Conservation (phyloP, 2,888 invertebrate species). For the Hydrotaea cyrtoneurina region DNA sequence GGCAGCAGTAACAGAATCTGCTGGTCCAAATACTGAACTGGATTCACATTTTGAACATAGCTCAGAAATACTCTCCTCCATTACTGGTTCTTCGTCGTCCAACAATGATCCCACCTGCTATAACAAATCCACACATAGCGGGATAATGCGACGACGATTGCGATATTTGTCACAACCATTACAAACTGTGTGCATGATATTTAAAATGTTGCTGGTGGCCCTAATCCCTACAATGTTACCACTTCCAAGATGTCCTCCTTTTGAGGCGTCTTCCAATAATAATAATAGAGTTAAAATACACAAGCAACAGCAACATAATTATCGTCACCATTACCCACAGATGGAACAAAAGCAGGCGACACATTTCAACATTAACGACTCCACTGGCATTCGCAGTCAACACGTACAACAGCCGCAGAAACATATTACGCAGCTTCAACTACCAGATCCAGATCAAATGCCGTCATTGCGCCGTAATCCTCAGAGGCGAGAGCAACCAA, state of each 20-base stretch:
- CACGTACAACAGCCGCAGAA: constrained; percentile 31
- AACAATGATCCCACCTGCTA: not conserved
- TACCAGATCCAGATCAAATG: not conserved
- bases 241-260: not conserved
- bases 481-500: not conserved
- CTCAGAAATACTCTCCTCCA: not conserved
- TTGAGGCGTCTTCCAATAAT: not conserved
- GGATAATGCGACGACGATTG: not conserved
- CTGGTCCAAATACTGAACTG: not conserved
- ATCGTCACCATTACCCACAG: constrained; percentile 54
- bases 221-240: constrained; percentile 7
- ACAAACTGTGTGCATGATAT: constrained; percentile 46
- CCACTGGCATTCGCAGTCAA: constrained; percentile 50
- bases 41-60: not conserved
- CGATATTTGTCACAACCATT: constrained; percentile 34
- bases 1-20: not conserved
- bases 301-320: constrained; percentile 43
- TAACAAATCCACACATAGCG: not conserved
- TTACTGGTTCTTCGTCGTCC: not conserved
- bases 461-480: too few relatives aligned
- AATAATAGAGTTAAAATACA: constrained; percentile 39
- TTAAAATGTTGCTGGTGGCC: constrained; percentile 46
- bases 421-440: constrained; percentile 20
- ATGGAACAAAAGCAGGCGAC: constrained; percentile 57
- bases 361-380: constrained; percentile 58